Base-by-base conservation (phyloP, 2,888 invertebrate species). In the Epiperipatus broadwayi region DNA sequence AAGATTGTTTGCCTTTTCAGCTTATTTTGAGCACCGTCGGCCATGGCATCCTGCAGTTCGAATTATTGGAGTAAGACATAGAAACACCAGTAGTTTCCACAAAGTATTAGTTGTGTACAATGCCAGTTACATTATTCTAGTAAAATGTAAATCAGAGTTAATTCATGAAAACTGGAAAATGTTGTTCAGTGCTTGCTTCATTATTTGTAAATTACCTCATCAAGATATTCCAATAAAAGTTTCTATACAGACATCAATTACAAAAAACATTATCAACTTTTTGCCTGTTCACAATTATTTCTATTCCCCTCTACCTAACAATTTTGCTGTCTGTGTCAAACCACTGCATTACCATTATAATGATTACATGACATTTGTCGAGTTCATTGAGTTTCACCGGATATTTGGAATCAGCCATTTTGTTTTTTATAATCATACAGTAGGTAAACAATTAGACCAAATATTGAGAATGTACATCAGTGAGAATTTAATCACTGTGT, bases 341-440 rank as follows among this genome's bases (percentile, higher is more conserved):
- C 63, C 65, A 1, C 33, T 65, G 21, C 64, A 64, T 44, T 53
- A 55, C 29, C 49, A 56, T 32, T 65, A 60, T 48, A 51, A 57
- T 39, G 49, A 60, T 41, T 60, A 58, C 2, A 46, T 63, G 12
- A 58, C 61, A n/a, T 41, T 66, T 18, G 58, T 60, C 2, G 66
- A 67, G 46, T 66, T 64, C 43, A 53, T 67, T 22, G 66, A 67
- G 46, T 56, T 64, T 46, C 60, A 66, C 43, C 52, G 55, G 2
- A 45, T 64, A 33, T 50, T 63, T 41, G 66, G 67, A 1, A 63
- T 55, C 10, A 52, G 50, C 2, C 61, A 63, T 35, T 64, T 66
- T 34, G 61, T 62, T 27, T 61, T 67, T 44, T 66, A 67, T 47
- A 56, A 60, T 19, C 50, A 59, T 44, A 57, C 59, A 4, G 52